phyloP scores from a whole-genome alignment of 2,888 invertebrate species.

The Plagiodera versicolora region DNA sequence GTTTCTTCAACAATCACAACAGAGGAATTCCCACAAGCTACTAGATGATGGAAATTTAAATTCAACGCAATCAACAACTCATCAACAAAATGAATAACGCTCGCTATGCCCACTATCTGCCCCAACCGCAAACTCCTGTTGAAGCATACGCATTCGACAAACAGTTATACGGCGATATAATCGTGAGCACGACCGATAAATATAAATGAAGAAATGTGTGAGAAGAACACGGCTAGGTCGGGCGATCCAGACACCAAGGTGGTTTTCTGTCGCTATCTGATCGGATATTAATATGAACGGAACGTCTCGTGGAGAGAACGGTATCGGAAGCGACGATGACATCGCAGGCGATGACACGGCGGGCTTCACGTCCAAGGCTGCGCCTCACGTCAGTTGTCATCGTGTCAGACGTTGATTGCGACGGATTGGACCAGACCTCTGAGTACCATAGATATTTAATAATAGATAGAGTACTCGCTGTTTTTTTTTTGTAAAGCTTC shows the following conservation, averaged over 20 bases:
- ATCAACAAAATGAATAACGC: background rate
- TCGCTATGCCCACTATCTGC: conserved; percentile 1
- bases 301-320: conserved; percentile 33
- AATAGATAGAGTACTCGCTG: too few relatives aligned
- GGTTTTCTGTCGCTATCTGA: conserved; percentile 30
- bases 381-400: background rate
- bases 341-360: conserved; percentile 40
- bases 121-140: conserved; percentile 20
- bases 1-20: background rate
- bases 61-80: background rate
- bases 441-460: too few relatives aligned
- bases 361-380: conserved; percentile 35
- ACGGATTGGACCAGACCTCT: too few relatives aligned
- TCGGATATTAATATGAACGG: conserved; percentile 44
- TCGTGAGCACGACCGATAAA: conserved; percentile 39
- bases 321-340: conserved; percentile 41
- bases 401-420: background rate
- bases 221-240: conserved; percentile 32
- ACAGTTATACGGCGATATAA: conserved; percentile 41
- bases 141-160: conserved; percentile 25
- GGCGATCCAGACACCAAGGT: conserved; percentile 27
- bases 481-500: too few relatives aligned
- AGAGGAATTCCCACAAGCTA: background rate
- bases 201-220: conserved; percentile 45
- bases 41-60: background rate